Percentiles rank a stretch among this genome's conserved stretches.
Conservation (phyloP, 2,888 invertebrate species). For the Acrobasis repandana region DNA sequence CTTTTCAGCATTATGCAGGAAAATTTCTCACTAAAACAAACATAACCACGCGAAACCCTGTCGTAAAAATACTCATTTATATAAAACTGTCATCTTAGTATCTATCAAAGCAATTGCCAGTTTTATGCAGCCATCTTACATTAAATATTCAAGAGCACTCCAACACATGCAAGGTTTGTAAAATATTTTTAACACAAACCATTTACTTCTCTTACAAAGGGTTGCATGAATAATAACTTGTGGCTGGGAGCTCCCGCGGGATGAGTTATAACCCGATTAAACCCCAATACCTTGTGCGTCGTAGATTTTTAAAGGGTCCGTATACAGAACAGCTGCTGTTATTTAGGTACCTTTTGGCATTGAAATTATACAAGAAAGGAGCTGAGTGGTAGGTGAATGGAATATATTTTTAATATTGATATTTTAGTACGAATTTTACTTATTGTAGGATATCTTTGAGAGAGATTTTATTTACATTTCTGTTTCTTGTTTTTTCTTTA, state of each 20-base stretch:
- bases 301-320: constrained; percentile 13
- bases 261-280: constrained; percentile 19
- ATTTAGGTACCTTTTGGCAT: constrained; percentile 4
- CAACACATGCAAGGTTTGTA: constrained; percentile 6
- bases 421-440: too few relatives aligned
- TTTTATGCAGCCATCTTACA: constrained; percentile 3
- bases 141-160: constrained; percentile 19
- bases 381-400: background rate
- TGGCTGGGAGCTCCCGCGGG: constrained; percentile 15
- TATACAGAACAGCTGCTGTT: constrained; percentile 3
- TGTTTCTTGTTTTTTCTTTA: too few relatives aligned
- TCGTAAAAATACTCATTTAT: background rate
- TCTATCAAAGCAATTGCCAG: background rate
- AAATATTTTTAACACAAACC: constrained; percentile 19
- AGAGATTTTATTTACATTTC: too few relatives aligned
- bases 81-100: background rate
- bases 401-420: background rate
- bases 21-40: background rate
- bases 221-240: constrained; percentile 23
- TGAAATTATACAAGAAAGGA: background rate
- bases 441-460: too few relatives aligned
- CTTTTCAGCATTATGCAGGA: too few relatives aligned
- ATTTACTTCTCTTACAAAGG: constrained; percentile 20
- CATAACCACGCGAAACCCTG: background rate
- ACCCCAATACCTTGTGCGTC: constrained; percentile 11